Evolutionary conservation across 1,140 invertebrate genomes (phyloP).

Genomic region (Micrasema longulum): DNA sequence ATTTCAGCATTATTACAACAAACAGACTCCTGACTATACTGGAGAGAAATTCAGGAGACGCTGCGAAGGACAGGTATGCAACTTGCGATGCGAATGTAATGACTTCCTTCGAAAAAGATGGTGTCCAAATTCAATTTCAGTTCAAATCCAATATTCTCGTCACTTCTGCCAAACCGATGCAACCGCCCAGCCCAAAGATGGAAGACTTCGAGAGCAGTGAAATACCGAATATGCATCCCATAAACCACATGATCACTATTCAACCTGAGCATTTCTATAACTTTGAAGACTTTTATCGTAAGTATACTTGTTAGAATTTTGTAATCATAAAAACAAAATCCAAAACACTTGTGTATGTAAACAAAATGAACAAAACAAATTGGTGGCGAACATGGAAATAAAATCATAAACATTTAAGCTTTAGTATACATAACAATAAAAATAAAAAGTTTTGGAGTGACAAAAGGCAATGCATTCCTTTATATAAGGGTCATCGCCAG

Average conservation of each 20-base stretch:
- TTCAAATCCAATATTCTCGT: conserved; percentile 74
- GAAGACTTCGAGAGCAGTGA: conserved; percentile 59
- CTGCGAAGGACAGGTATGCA: conserved; percentile 69
- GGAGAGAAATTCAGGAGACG: conserved; percentile 71
- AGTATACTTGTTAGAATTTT: no score
- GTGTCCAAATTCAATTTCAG: conserved; percentile 74
- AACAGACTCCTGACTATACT: conserved; percentile 79
- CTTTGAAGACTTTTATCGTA: conserved; percentile 76
- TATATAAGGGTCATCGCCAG: no score
- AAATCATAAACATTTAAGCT: no score
- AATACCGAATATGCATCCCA: conserved; percentile 79
- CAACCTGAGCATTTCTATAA: conserved; percentile 74
- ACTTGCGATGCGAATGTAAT: conserved; percentile 69
- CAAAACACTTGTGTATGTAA: no score
- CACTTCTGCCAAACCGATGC: conserved; percentile 72
- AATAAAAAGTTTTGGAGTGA: no score
- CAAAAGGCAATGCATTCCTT: no score
- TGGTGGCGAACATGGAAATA: no score
- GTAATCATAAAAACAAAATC: no score
- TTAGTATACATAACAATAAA: no score
- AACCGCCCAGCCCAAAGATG: conserved; percentile 66
- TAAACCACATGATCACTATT: conserved; percentile 78
- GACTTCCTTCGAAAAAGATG: conserved; percentile 72
- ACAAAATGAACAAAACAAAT: no score
- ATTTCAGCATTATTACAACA: conserved; percentile 74